Percentiles rank a stretch among this genome's conserved stretches.
These are phyloP conservation scores for Platalea minor DNA, from an alignment of 2,797 vertebrate genomes.

Conservation along the genomic window DNA sequence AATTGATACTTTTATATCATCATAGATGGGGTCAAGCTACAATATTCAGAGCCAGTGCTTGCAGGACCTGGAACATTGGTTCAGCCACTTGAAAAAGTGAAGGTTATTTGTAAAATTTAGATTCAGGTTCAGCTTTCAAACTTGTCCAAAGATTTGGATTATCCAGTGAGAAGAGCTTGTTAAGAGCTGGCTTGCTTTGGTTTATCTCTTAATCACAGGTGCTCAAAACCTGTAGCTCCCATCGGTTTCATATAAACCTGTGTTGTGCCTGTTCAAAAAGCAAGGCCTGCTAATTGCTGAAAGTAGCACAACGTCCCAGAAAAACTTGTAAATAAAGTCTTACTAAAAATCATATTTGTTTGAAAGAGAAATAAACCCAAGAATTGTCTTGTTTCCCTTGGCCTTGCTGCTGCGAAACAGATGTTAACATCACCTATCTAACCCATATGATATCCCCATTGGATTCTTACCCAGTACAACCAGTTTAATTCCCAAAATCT, in stretches of 20 bases:
- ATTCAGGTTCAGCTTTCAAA: neutral
- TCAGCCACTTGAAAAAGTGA: constrained; percentile 3
- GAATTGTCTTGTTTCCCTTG: neutral
- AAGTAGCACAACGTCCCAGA: neutral
- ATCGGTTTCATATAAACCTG: neutral
- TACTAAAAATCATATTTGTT: neutral
- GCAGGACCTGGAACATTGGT: neutral
- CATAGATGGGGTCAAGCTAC: neutral
- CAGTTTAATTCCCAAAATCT: neutral
- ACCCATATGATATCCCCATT: accelerated
- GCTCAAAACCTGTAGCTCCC: neutral
- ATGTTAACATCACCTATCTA: neutral
- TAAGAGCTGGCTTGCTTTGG: neutral
- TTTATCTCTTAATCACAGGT: neutral
- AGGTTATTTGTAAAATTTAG: constrained; percentile 7
- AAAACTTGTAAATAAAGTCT: neutral
- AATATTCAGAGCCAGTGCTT: neutral
- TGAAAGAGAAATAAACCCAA: neutral
- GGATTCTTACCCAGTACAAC: neutral
- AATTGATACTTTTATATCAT: neutral
- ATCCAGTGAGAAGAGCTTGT: neutral
- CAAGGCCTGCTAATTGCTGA: neutral
- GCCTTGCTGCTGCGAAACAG: neutral
- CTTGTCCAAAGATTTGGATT: neutral
- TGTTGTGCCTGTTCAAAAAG: neutral